Evolutionary conservation across 64 coral and sea anemone genomes (phyloP), one percentile per base, ranked within the genome.

Genomic region (Porites lutea): DNA sequence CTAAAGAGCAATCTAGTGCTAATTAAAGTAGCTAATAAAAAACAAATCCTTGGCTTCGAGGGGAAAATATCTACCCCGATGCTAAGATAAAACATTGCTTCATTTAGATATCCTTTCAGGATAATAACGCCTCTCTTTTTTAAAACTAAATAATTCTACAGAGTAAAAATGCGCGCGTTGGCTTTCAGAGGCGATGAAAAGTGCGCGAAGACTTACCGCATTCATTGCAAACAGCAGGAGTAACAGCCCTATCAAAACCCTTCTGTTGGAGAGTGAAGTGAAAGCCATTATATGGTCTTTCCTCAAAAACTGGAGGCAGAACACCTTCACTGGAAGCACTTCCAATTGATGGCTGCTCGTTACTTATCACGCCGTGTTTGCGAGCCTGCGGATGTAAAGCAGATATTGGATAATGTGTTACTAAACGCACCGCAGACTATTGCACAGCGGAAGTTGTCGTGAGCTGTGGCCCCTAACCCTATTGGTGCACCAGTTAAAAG

Each of bases 1-100:
- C 81, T 84, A 49, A 52, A 84, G 63, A 19, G 46, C 9, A n/a
- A 84, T 84, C 81, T 84, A 84, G 67, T 66, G 81, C 47, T 7
- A 19, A 84, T 84, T 52, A 84, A 67, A 52, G 68, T 18, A 23
- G 62, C 44, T 84, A 84, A 84, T 84, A 84, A 84, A 53, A 84
- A 84, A 51, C 45, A 65, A 59, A 68, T 61, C 10, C n/a, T 14
- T 15, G 51, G 55, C 11, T 80, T 80, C 78, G n/a, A 18, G 46
- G 4, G 48, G 62, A 52, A 19, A 51, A 51, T 48, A 61, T 20
- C 46, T 60, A 52, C 62, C 51, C 50, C 69, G 81, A 68, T 65
- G 64, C 13, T 3, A 14, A 52, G 60, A 51, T 76, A 76, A 76
- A 50, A 4, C 3, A 50, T 3, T 19, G 27, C 5, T 47, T 49